phyloP scores from a whole-genome alignment of 1,140 invertebrate genomes.

The Maconellicoccus hirsutus region DNA sequence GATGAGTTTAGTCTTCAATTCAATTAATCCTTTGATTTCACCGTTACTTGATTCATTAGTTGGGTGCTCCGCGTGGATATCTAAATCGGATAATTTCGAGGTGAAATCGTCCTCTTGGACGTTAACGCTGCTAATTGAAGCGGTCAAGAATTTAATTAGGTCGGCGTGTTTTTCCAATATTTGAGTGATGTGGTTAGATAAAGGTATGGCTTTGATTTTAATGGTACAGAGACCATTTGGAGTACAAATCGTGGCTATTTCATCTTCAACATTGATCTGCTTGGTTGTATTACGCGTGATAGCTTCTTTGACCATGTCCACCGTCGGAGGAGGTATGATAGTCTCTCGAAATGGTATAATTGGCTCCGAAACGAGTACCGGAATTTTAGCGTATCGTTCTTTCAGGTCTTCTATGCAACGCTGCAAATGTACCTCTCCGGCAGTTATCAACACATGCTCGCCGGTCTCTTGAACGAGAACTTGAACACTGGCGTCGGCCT shows the following conservation, averaged over 20 bases:
- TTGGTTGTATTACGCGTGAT: neutral
- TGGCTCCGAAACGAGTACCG: constrained; percentile 81
- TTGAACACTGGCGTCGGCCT: constrained; percentile 87
- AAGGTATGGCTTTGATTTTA: constrained; percentile 62
- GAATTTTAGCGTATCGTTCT: constrained; percentile 71
- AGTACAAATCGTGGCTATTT: constrained; percentile 48
- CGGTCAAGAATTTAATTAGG: constrained; percentile 41
- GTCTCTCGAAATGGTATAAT: constrained; percentile 96
- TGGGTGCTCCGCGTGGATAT: too few relatives aligned
- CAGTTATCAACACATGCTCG: constrained; percentile 89
- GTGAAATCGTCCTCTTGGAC: neutral
- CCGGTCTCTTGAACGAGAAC: constrained; percentile 83
- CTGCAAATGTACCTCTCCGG: constrained; percentile 95
- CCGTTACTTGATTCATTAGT: neutral
- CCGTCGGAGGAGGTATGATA: constrained; percentile 64
- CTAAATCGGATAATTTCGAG: neutral
- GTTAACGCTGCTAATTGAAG: neutral
- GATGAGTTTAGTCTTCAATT: constrained; percentile 52
- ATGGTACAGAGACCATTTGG: constrained; percentile 60
- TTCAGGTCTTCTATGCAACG: constrained; percentile 79
- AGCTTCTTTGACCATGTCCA: constrained; percentile 81
- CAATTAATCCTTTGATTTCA: constrained; percentile 33
- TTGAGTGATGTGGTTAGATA: constrained; percentile 60
- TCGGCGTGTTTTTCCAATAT: constrained; percentile 51
- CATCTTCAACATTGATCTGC: constrained; percentile 34